Evolutionary conservation across 2,113 vertebrate species (phyloP).

Genomic region (Dromaius novaehollandiae): DNA sequence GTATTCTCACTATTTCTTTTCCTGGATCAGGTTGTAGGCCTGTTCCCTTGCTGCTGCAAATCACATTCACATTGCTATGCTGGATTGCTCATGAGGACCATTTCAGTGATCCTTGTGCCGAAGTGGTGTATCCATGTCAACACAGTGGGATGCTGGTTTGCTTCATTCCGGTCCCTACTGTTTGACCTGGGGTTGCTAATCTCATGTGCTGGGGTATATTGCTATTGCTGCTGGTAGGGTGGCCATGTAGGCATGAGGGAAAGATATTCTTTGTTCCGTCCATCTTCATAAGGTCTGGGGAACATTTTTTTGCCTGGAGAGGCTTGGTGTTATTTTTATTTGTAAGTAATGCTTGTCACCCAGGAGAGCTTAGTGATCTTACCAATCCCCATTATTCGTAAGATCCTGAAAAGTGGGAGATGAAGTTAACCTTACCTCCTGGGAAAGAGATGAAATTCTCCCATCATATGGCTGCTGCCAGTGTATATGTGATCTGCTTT

Average conservation of each 20-base stretch:
- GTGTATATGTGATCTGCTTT: background rate
- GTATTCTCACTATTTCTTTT: background rate
- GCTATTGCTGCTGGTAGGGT: background rate
- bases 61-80: background rate
- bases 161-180: rapidly evolving
- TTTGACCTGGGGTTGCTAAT: background rate
- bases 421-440: background rate
- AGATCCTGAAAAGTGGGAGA: background rate
- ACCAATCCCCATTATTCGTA: background rate
- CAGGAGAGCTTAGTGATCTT: background rate
- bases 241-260: background rate
- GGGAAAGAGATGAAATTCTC: background rate
- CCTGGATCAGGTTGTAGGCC: background rate
- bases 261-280: background rate
- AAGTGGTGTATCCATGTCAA: background rate
- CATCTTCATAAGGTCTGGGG: background rate
- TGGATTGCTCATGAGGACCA: background rate
- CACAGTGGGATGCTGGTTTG: background rate
- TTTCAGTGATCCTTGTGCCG: background rate
- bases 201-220: background rate
- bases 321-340: background rate
- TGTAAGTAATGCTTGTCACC: background rate
- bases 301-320: background rate
- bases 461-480: background rate
- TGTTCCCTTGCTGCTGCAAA: background rate